Conservation (phyloP, 1,140 invertebrate species). For the Atta colombica region DNA sequence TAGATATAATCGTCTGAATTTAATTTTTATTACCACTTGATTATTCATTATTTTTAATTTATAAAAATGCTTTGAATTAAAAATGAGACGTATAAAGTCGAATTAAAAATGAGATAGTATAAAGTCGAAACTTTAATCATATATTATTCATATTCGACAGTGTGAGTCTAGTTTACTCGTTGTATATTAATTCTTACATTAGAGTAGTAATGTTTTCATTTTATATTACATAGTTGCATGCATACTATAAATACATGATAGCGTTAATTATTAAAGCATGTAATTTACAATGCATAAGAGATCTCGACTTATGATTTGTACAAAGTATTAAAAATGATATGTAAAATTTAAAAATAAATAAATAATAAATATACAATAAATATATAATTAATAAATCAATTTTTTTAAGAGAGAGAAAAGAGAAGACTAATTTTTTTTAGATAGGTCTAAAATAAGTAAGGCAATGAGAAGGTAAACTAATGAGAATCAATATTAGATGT, state of each 20-base stretch:
- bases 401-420: background rate
- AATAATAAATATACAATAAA: background rate
- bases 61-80: background rate
- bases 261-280: background rate
- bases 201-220: background rate
- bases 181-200: background rate
- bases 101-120: background rate
- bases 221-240: background rate
- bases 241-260: background rate
- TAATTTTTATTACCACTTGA: background rate
- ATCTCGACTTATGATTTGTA: background rate
- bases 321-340: constrained; percentile 1
- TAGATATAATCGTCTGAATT: background rate
- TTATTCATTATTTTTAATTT: background rate
- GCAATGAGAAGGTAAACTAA: too few relatives aligned
- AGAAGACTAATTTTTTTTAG: background rate
- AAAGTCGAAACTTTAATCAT: background rate
- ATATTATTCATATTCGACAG: background rate
- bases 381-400: background rate
- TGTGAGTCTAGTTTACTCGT: background rate
- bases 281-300: constrained; percentile 16
- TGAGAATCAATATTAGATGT: too few relatives aligned
- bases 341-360: background rate
- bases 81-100: background rate
- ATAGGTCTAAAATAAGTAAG: background rate